These are phyloP conservation scores for Pogonognathellus flavescens DNA, from an alignment of 1,140 invertebrate species.

Conservation along the genomic window DNA sequence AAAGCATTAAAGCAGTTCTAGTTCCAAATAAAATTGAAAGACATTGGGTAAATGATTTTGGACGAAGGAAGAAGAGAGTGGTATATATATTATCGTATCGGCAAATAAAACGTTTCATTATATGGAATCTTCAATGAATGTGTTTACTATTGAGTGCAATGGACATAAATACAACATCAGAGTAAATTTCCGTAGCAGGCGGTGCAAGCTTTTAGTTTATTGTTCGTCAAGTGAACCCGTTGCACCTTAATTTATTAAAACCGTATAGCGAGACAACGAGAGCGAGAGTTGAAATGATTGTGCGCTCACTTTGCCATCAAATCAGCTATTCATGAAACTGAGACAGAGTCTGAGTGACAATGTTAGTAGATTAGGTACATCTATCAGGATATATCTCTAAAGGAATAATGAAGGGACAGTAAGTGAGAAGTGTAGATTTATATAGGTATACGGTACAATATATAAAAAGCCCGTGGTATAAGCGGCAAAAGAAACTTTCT, in stretches of 20 bases:
- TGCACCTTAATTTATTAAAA: slow-evolving; percentile 39
- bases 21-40: too few relatives aligned
- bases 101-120: too few relatives aligned
- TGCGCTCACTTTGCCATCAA: slow-evolving; percentile 7
- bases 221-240: slow-evolving; percentile 35
- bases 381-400: background rate
- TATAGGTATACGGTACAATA: background rate
- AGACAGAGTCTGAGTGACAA: background rate
- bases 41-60: too few relatives aligned
- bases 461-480: background rate
- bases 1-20: too few relatives aligned
- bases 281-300: background rate
- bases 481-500: background rate
- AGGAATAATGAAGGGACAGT: background rate
- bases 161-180: too few relatives aligned
- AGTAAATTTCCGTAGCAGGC: background rate
- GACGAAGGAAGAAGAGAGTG: too few relatives aligned
- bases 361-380: too few relatives aligned
- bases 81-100: too few relatives aligned
- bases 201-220: slow-evolving; percentile 8
- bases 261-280: background rate
- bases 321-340: slow-evolving; percentile 20
- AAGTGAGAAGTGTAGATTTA: background rate
- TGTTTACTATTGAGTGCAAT: too few relatives aligned
- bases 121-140: too few relatives aligned